Conservation (phyloP, 2,888 invertebrate genomes). For the Byasa hedistus region DNA sequence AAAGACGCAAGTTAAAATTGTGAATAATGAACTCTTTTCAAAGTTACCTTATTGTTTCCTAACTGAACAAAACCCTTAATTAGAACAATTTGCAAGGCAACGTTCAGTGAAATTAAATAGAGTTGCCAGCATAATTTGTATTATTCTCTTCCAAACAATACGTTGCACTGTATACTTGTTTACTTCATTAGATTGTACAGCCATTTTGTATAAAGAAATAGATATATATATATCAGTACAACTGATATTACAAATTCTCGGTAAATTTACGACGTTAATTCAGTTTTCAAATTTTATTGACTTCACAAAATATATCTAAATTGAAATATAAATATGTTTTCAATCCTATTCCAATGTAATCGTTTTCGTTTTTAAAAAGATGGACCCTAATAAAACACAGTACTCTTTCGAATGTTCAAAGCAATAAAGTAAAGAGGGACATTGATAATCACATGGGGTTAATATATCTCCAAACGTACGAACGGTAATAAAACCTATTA, state of each 20-base stretch:
- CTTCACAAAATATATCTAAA: background rate
- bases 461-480: conserved; percentile 7
- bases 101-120: conserved; percentile 9
- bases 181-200: background rate
- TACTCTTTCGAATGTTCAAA: background rate
- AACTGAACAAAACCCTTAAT: conserved; percentile 11
- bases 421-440: background rate
- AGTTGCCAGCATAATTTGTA: conserved; percentile 5
- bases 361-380: background rate
- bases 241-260: no score
- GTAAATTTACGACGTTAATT: no score
- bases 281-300: no score
- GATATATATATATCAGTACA: no score
- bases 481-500: no score
- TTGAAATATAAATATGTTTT: background rate
- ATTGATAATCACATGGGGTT: conserved; percentile 16
- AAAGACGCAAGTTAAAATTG: background rate
- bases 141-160: conserved; percentile 3
- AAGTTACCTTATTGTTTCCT: conserved; percentile 13
- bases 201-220: background rate
- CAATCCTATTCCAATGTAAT: background rate
- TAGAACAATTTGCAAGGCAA: conserved; percentile 9
- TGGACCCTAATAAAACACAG: background rate
- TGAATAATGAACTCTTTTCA: conserved; percentile 16
- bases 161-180: background rate